Evolutionary conservation across 2,797 vertebrate species (phyloP).

Genomic region (Bradypodion pumilum): DNA sequence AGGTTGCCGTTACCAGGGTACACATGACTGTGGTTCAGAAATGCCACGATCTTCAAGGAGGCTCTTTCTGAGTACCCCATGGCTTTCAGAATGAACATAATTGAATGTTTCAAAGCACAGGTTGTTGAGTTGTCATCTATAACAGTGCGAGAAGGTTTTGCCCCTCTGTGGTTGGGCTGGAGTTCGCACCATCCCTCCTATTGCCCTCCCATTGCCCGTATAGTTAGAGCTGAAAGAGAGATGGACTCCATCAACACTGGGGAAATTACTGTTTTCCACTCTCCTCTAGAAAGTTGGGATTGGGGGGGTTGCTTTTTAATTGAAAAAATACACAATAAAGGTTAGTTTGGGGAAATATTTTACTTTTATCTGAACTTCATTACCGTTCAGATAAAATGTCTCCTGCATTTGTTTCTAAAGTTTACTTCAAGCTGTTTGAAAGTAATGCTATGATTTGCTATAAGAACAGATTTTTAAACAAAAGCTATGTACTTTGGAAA

Average conservation of each 20-base stretch:
- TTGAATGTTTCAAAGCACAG: no score
- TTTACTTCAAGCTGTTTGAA: constrained; percentile 40
- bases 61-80: no score
- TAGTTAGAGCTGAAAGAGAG: not conserved
- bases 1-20: no score
- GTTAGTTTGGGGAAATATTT: constrained; percentile 30
- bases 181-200: not conserved
- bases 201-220: not conserved
- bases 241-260: not conserved
- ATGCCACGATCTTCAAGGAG: no score
- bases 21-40: no score
- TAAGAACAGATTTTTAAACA: constrained; percentile 17
- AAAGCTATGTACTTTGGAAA: constrained; percentile 1
- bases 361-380: constrained; percentile 28
- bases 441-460: constrained; percentile 47
- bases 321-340: constrained; percentile 38
- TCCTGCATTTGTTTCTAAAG: constrained; percentile 42
- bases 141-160: not conserved
- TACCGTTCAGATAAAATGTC: constrained; percentile 13
- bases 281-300: constrained; percentile 19
- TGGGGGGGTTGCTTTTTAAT: constrained; percentile 42
- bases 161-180: not conserved
- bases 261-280: not conserved
- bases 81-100: no score
- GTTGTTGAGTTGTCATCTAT: no score